A percentile compares a stretch with the other conserved stretches of the same genome.
Evolutionary conservation across 2,113 vertebrate genomes (phyloP).

Genomic region (Leptodactylus fuscus): DNA sequence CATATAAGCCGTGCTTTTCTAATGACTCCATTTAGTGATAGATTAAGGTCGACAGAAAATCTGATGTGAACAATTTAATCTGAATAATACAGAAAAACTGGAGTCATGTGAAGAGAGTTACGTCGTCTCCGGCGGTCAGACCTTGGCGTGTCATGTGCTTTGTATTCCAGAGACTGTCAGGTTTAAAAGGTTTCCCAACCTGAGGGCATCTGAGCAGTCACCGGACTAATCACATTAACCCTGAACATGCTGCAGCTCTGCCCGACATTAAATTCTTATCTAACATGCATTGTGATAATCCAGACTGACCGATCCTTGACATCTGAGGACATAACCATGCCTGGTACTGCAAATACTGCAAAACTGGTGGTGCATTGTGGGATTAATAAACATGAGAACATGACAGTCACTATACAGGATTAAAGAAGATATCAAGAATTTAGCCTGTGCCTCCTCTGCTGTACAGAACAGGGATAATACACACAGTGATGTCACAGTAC

Average conservation of each 20-base stretch:
- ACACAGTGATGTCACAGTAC: no score
- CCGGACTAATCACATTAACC: conserved; percentile 31
- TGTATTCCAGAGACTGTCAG: background rate
- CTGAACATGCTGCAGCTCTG: background rate
- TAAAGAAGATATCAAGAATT: no score
- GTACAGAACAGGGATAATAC: no score
- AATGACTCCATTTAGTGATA: conserved; percentile 1
- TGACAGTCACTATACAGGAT: background rate
- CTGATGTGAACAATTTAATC: conserved; percentile 32
- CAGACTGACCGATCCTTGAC: background rate
- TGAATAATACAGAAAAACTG: conserved; percentile 15
- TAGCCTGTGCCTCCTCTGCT: no score
- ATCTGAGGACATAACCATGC: background rate
- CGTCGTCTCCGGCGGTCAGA: background rate
- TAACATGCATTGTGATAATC: background rate
- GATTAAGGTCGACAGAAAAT: background rate
- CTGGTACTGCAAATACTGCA: background rate
- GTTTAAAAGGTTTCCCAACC: conserved; percentile 15
- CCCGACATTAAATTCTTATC: background rate
- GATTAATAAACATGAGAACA: background rate
- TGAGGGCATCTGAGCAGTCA: conserved; percentile 31
- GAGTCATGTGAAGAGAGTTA: conserved; percentile 45
- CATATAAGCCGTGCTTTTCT: background rate
- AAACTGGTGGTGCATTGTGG: background rate
- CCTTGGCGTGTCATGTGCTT: conserved; percentile 38